phyloP scores from a whole-genome alignment of 2,888 invertebrate genomes.

The Eurytoma adleriae region DNA sequence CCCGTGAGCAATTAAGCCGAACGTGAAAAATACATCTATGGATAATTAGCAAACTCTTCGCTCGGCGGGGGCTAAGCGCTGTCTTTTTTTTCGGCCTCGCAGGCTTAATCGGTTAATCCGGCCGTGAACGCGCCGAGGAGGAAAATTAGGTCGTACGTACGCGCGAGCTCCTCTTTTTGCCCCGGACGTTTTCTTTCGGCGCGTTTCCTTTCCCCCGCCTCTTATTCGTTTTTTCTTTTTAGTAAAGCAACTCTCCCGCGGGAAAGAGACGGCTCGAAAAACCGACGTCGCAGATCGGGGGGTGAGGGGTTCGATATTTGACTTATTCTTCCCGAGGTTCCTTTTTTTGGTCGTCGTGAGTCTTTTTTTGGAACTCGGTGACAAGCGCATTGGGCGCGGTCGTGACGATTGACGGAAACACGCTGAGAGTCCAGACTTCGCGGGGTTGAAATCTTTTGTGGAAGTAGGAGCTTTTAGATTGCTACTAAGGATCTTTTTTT shows the following conservation, averaged over 20 bases:
- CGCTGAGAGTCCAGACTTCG: too few species aligned
- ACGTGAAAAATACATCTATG: slow-evolving; percentile 46
- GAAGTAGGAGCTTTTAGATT: too few species aligned
- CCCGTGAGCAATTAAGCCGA: slow-evolving; percentile 18
- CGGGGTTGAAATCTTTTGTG: too few species aligned
- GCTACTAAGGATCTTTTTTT: too few species aligned
- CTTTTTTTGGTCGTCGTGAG: too few species aligned
- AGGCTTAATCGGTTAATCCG: slow-evolving; percentile 47
- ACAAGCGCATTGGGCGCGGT: too few species aligned
- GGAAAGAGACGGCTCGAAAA: neutral
- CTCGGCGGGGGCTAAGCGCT: neutral
- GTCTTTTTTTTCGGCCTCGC: neutral
- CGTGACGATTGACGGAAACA: too few species aligned
- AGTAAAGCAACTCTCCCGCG: neutral
- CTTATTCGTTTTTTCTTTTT: neutral
- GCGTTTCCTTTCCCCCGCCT: neutral
- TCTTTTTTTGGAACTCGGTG: too few species aligned
- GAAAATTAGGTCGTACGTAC: slow-evolving; percentile 46
- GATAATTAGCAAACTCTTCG: slow-evolving; percentile 38
- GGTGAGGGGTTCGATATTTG: neutral
- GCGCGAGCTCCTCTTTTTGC: slow-evolving; percentile 8
- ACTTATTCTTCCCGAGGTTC: neutral
- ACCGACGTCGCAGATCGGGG: neutral
- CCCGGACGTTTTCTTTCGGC: neutral
- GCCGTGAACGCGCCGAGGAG: slow-evolving; percentile 8